phyloP scores from a whole-genome alignment of 2,888 invertebrate genomes.

The Andricus curvator region DNA sequence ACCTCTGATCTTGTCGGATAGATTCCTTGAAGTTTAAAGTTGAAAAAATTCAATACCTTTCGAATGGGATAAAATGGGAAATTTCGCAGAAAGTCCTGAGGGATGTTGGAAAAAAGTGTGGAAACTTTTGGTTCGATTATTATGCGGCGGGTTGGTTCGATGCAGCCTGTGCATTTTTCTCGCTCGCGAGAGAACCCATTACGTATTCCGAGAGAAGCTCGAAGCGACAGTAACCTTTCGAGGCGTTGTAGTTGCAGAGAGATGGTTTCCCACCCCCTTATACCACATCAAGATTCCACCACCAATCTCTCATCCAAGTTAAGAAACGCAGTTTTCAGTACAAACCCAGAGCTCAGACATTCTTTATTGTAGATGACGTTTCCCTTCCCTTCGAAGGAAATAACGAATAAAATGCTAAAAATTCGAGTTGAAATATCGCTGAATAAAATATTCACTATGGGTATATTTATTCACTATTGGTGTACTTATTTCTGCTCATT shows the following conservation, averaged over 20 bases:
- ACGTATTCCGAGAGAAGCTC: slow-evolving; percentile 13
- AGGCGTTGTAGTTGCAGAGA: slow-evolving; percentile 15
- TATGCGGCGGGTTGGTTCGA: slow-evolving; percentile 27
- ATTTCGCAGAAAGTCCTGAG: not conserved
- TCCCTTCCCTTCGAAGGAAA: not conserved
- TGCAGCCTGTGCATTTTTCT: slow-evolving; percentile 21
- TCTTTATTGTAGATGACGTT: slow-evolving; percentile 2
- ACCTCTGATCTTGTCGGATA: too few species aligned
- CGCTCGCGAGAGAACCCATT: slow-evolving; percentile 1
- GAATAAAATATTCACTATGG: too few species aligned
- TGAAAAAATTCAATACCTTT: not conserved
- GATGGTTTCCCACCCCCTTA: not conserved
- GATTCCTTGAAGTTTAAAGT: not conserved
- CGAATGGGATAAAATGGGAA: not conserved
- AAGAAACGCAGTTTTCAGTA: not conserved
- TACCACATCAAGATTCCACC: not conserved
- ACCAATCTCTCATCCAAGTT: slow-evolving; percentile 13
- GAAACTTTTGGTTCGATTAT: slow-evolving; percentile 27
- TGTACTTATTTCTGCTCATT: too few species aligned
- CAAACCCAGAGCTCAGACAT: not conserved
- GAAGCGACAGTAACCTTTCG: slow-evolving; percentile 26
- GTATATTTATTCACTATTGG: too few species aligned
- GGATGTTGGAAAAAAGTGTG: not conserved
- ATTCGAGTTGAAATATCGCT: too few species aligned
- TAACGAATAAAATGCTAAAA: not conserved